Conservation (phyloP, 2,888 invertebrate species). For the Koerneria pararmatus region DNA sequence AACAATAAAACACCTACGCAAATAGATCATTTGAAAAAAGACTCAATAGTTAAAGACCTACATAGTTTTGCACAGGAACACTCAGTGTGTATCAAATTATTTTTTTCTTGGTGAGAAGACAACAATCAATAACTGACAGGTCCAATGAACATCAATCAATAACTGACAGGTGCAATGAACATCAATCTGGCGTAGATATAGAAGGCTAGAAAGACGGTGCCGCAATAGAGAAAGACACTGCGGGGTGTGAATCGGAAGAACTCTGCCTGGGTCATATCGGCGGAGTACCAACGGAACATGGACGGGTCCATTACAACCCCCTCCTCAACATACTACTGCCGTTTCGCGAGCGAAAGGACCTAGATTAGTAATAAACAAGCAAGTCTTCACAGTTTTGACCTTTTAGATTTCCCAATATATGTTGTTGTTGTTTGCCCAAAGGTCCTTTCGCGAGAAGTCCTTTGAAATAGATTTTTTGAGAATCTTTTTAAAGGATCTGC, state of each 20-base stretch:
- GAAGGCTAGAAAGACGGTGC: slow-evolving; percentile 43
- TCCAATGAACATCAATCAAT: slow-evolving; percentile 8
- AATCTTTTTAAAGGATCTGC: no score
- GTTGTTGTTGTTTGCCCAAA: no score
- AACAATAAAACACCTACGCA: no score
- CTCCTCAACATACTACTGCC: slow-evolving; percentile 36
- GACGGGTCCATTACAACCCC: slow-evolving; percentile 59
- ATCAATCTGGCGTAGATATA: slow-evolving; percentile 52
- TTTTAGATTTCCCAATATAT: no score
- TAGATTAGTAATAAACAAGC: no score
- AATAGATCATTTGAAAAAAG: no score
- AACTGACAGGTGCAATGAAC: slow-evolving; percentile 39
- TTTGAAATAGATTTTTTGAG: no score
- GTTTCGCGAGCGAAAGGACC: background rate
- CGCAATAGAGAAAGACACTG: slow-evolving; percentile 50
- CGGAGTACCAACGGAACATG: slow-evolving; percentile 60
- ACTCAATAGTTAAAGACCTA: no score
- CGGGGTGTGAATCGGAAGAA: slow-evolving; percentile 57
- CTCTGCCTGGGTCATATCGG: slow-evolving; percentile 58
- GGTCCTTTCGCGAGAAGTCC: no score
- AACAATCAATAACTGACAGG: background rate
- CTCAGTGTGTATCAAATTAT: no score
- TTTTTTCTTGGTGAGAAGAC: background rate
- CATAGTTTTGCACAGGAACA: no score
- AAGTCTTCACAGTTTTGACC: no score